Evolutionary conservation across 2,113 vertebrate genomes (phyloP).

Genomic region (Ardeotis arabs): DNA sequence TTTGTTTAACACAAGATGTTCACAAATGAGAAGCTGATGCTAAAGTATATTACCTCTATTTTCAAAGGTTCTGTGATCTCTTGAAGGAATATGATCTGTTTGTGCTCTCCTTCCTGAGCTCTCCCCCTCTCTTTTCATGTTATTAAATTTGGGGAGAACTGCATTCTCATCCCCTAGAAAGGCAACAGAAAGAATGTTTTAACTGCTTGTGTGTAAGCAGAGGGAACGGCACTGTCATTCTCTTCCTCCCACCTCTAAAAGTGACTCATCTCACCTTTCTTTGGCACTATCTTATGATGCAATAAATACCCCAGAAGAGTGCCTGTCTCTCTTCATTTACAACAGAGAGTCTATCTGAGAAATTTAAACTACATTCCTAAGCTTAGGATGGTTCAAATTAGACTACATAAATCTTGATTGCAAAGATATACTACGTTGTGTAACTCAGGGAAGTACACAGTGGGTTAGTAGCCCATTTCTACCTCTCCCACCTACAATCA

Average conservation of each 20-base stretch:
- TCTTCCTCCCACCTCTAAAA: background rate
- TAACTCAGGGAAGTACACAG: background rate
- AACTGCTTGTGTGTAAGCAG: background rate
- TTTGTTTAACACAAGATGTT: background rate
- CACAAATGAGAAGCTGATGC: background rate
- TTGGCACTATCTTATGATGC: background rate
- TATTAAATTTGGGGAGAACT: conserved; percentile 49
- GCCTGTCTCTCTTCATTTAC: background rate
- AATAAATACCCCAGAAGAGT: background rate
- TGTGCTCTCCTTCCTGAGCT: background rate
- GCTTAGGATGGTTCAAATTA: background rate
- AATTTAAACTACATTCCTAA: background rate
- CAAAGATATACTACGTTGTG: background rate
- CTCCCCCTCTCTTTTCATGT: conserved; percentile 38
- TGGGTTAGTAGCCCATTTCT: background rate
- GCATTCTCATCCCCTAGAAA: conserved; percentile 56
- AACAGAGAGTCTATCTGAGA: background rate
- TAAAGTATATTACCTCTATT: conserved; percentile 64
- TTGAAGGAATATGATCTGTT: conserved; percentile 27
- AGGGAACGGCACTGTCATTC: background rate
- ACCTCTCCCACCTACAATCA: background rate
- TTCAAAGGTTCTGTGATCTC: conserved; percentile 57
- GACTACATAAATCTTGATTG: background rate
- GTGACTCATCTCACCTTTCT: background rate
- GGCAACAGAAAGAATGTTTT: background rate